phyloP scores from a whole-genome alignment of 2,113 vertebrate species.

The Hepsetus odoe region DNA sequence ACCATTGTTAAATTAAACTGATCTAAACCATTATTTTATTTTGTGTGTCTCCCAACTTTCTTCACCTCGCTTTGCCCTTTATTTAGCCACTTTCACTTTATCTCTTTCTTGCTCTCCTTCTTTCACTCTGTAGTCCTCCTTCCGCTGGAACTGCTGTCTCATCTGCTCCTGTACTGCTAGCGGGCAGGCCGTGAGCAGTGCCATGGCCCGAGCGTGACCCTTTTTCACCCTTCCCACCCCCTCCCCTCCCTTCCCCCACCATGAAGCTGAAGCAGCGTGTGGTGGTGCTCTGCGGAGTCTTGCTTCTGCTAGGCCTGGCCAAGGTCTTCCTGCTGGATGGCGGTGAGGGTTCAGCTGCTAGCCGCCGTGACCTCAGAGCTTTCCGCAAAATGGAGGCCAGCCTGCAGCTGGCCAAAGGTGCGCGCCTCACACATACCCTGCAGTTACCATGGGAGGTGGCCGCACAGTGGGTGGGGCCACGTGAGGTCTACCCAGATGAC shows the following conservation, averaged over 20 bases:
- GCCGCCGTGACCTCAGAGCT: conserved; percentile 89
- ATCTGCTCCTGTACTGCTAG: conserved; percentile 2
- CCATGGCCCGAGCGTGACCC: conserved; percentile 71
- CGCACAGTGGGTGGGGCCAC: conserved; percentile 94
- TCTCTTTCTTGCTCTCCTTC: neutral
- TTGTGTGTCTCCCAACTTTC: too few species aligned
- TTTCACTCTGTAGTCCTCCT: neutral
- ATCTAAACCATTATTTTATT: too few species aligned
- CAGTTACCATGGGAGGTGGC: conserved; percentile 99
- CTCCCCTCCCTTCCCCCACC: conserved; percentile 52
- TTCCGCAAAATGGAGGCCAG: conserved; percentile 93
- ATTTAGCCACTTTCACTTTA: neutral
- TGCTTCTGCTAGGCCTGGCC: conserved; percentile 95
- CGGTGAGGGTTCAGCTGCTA: conserved; percentile 90
- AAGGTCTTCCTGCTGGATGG: conserved; percentile 98
- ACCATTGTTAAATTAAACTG: too few species aligned
- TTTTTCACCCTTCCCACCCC: conserved; percentile 27
- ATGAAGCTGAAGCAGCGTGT: conserved; percentile 99
- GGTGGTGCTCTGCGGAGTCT: conserved; percentile 89
- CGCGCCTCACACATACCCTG: conserved; percentile 89
- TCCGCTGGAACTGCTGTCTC: neutral
- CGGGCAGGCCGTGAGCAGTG: conserved; percentile 30
- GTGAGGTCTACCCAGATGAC: conserved; percentile 96
- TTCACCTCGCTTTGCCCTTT: neutral
- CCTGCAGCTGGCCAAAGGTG: conserved; percentile 82